phyloP scores from a whole-genome alignment of 2,888 invertebrate genomes.

The Chouioia cunea region DNA sequence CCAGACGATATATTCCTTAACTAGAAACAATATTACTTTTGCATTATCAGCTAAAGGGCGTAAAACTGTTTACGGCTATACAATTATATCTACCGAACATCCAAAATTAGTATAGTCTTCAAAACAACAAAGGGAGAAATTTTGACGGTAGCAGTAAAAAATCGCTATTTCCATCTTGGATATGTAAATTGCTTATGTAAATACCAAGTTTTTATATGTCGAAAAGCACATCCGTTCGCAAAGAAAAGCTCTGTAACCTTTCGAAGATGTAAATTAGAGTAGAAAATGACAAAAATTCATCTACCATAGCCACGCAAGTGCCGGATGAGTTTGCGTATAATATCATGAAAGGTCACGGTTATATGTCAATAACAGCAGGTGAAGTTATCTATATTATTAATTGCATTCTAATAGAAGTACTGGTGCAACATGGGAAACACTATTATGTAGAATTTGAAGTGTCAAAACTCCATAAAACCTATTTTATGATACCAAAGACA shows the following conservation, averaged over 20 bases:
- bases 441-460: constrained; percentile 51
- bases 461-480: neutral
- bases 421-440: constrained; percentile 33
- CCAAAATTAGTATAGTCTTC: constrained; percentile 34
- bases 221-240: constrained; percentile 51
- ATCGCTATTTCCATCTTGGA: constrained; percentile 33
- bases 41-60: constrained; percentile 24
- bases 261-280: constrained; percentile 50
- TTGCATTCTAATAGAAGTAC: constrained; percentile 48
- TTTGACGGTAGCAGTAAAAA: neutral
- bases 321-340: constrained; percentile 53
- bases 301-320: constrained; percentile 48
- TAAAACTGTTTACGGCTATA: no score
- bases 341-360: constrained; percentile 50
- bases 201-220: constrained; percentile 53
- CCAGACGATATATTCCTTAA: constrained; percentile 8
- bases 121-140: neutral
- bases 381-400: constrained; percentile 54
- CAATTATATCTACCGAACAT: no score
- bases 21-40: constrained; percentile 5
- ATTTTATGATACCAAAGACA: constrained; percentile 50
- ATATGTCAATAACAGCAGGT: constrained; percentile 51
- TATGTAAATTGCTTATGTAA: constrained; percentile 48
- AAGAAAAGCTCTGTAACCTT: constrained; percentile 48
- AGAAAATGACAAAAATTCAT: constrained; percentile 52